A percentile compares a stretch with the other conserved stretches of the same genome.
phyloP scores from a whole-genome alignment of 2,113 vertebrate species.

The Geococcyx californianus region DNA sequence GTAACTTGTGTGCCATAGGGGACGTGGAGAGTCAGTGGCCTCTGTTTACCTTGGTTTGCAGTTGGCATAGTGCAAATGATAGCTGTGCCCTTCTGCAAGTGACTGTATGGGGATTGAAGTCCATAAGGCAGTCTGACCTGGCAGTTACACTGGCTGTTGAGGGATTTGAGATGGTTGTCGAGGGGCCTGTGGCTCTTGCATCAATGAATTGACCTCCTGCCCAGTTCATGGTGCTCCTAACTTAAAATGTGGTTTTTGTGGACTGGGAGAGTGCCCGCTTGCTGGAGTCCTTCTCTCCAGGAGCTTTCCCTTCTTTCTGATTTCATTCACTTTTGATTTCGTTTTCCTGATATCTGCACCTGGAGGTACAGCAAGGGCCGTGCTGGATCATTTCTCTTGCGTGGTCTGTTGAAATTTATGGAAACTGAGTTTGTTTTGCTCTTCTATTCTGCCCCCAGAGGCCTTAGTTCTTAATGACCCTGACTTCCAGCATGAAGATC shows the following conservation, averaged over 20 bases:
- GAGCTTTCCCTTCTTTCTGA: neutral
- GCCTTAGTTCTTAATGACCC: conserved; percentile 87
- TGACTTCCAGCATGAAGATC: conserved; percentile 87
- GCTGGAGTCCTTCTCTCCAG: neutral
- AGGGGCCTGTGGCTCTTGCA: neutral
- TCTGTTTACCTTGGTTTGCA: neutral
- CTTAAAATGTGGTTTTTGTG: neutral
- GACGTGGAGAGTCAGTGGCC: neutral
- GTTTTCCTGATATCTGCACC: neutral
- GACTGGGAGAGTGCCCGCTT: neutral
- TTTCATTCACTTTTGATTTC: neutral
- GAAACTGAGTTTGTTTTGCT: neutral
- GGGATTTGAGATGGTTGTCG: neutral
- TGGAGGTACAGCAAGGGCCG: neutral
- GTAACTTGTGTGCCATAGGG: neutral
- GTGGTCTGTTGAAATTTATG: neutral
- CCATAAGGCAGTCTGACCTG: neutral
- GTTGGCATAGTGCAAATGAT: neutral
- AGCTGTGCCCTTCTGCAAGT: neutral
- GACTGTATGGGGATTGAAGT: neutral
- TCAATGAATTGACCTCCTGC: neutral
- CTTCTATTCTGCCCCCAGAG: conserved; percentile 74
- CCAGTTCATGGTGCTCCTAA: neutral
- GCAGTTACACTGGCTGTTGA: fast-evolving
- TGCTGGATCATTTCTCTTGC: fast-evolving